Evolutionary conservation across 2,797 vertebrate species (phyloP), one percentile per base, ranked within the genome.

Genomic region (Chiroxiphia lanceolata): DNA sequence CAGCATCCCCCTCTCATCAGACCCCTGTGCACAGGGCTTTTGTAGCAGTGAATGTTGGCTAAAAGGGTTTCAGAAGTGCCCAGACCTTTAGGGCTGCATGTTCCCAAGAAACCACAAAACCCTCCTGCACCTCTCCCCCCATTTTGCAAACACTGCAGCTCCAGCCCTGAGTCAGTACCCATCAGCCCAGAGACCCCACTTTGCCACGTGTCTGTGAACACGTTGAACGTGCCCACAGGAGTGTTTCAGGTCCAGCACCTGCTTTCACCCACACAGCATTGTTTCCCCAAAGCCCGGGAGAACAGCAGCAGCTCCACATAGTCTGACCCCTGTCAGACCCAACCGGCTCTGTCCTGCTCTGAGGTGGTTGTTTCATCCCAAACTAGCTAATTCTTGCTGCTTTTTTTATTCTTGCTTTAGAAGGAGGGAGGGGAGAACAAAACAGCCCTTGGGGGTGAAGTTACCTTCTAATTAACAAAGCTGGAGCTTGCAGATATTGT

Each of bases 391-490:
- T 74, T 93, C 96, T 89, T 47, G 80, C 72, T 92, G 47, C 75
- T 78, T 93, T 86, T 76, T 72, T 81, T 53, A 63, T 48, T 51
- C 88, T 22, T 54, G 67, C 11, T 2, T 61, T 90, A 25, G 42
- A 79, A 84, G 48, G 70, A 84, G 67, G 85, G 74, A 93, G 76
- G 22, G 65, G 59, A 90, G 78, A 93, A 94, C 70, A 90, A 95
- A 88, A 88, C 85, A 85, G 75, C 92, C 93, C 89, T 82, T 16
- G 2, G 88, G 88, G 92, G 94, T 83, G 86, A 97, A 92, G 90
- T 85, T 80, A 91, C 92, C 91, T 94, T 82, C 70, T 97, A 97
- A 97, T 96, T 97, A 97, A 96, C 57, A 3, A 89, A 74, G 72
- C 67, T 70, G 88, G 81, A 92, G 86, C 91, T 93, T 93, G 93